phyloP scores from a whole-genome alignment of 2,888 invertebrate species.

The Hecatera dysodea region DNA sequence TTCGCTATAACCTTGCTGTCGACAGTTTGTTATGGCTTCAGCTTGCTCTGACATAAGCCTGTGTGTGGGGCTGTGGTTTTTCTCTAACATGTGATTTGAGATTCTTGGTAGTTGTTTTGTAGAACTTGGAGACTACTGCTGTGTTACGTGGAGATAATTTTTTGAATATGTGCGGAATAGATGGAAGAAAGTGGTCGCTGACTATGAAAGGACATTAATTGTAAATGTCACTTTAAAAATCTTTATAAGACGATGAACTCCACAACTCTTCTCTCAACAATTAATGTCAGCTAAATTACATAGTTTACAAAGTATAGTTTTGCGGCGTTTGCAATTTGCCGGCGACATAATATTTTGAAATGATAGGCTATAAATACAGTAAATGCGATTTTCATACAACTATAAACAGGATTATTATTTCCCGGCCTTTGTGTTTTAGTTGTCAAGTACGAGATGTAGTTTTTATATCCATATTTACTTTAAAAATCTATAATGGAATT shows the following conservation, averaged over 20 bases:
- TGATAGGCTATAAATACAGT: no score
- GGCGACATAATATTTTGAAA: no score
- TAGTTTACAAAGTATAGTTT: no score
- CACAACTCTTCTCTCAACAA: no score
- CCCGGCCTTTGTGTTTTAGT: no score
- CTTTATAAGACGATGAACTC: no score
- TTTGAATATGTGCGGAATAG: not conserved
- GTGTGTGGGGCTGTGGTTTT: slow-evolving; percentile 17
- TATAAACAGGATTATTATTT: no score
- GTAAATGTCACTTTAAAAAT: no score
- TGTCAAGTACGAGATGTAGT: not conserved
- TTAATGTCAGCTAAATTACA: no score
- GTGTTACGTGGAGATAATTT: not conserved
- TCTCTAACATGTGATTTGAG: not conserved
- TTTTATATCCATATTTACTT: no score
- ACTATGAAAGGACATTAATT: not conserved
- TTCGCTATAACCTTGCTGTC: slow-evolving; percentile 61
- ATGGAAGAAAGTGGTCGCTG: not conserved
- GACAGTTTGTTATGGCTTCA: slow-evolving; percentile 60
- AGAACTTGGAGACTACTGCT: not conserved
- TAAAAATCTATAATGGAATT: not conserved
- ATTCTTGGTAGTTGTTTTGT: not conserved
- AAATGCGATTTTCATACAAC: no score
- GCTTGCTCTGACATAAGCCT: slow-evolving; percentile 34
- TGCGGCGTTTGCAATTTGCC: no score